Evolutionary conservation across 35 echinoderm and acorn worm species (phyloP).

Genomic region (Ophioderma brevispina): DNA sequence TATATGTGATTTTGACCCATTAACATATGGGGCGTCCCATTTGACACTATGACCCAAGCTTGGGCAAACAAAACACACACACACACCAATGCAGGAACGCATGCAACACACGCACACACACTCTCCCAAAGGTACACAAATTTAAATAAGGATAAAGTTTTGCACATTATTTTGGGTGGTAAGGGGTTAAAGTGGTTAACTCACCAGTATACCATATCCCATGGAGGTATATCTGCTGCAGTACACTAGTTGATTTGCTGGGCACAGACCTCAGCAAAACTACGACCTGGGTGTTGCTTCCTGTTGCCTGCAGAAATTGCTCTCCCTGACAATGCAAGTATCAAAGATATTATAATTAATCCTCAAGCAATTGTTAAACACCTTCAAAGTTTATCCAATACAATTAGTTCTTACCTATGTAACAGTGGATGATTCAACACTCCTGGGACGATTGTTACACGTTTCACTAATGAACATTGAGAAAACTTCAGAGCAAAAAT

Average conservation of each 20-base stretch:
- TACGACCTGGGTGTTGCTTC: conserved; percentile 60
- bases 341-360: not conserved
- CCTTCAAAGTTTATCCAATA: not conserved
- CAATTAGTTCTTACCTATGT: not conserved
- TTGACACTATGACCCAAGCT: not conserved
- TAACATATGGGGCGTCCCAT: too few relatives aligned
- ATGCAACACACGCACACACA: not conserved
- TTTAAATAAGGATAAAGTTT: too few relatives aligned
- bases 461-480: not conserved
- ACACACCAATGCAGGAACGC: not conserved
- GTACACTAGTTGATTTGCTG: too few relatives aligned
- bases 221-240: too few relatives aligned
- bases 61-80: too few relatives aligned
- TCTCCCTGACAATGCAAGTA: conserved; percentile 13
- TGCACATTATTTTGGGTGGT: too few relatives aligned
- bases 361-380: not conserved
- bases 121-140: too few relatives aligned
- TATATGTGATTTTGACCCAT: too few relatives aligned
- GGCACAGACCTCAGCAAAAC: not conserved
- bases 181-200: not conserved
- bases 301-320: conserved; percentile 80
- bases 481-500: not conserved
- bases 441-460: too few relatives aligned
- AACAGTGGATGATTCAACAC: not conserved
- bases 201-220: too few relatives aligned